These are phyloP conservation scores for Drosophila murphyi DNA, from an alignment of 1,140 invertebrate genomes.

Conservation along the genomic window DNA sequence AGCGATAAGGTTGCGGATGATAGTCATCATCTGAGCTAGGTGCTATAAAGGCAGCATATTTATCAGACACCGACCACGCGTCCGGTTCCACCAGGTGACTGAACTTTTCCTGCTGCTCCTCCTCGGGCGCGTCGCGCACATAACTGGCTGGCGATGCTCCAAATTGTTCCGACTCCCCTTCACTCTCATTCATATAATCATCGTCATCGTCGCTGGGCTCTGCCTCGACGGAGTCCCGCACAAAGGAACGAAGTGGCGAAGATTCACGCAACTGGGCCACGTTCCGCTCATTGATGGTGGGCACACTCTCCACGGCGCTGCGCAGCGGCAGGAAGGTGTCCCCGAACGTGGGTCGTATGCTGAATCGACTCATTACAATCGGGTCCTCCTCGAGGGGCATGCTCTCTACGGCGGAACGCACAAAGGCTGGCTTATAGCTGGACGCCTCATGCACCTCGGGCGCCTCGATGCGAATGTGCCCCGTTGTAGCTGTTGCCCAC, in stretches of 20 bases:
- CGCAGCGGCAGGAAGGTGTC: slow-evolving; percentile 85
- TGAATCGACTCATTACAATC: slow-evolving; percentile 49
- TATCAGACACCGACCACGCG: slow-evolving; percentile 69
- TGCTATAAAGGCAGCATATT: slow-evolving; percentile 84
- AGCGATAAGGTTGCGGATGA: slow-evolving; percentile 68
- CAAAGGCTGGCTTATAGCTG: slow-evolving; percentile 83
- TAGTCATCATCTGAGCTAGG: slow-evolving; percentile 36
- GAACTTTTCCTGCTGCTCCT: slow-evolving; percentile 32
- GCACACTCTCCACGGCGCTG: slow-evolving; percentile 87
- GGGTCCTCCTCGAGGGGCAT: slow-evolving; percentile 71
- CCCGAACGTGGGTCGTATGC: slow-evolving; percentile 59
- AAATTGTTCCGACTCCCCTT: slow-evolving; percentile 1
- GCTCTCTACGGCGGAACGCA: slow-evolving; percentile 86
- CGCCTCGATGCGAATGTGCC: slow-evolving; percentile 71
- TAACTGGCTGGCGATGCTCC: slow-evolving; percentile 4
- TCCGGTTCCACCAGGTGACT: slow-evolving; percentile 40
- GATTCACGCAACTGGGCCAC: slow-evolving; percentile 44
- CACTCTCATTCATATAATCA: slow-evolving; percentile 25
- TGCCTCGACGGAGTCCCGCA: slow-evolving; percentile 88
- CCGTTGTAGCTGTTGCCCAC: slow-evolving; percentile 22
- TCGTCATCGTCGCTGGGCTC: slow-evolving; percentile 82
- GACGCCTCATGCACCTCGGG: slow-evolving; percentile 62
- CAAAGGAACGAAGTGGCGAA: slow-evolving; percentile 61
- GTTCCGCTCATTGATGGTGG: slow-evolving; percentile 72
- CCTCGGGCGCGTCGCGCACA: slow-evolving; percentile 36